A percentile compares a stretch with the other conserved stretches of the same genome.
Evolutionary conservation across 2,888 invertebrate genomes (phyloP).

Genomic region (Glyphotaelius pellucidus): DNA sequence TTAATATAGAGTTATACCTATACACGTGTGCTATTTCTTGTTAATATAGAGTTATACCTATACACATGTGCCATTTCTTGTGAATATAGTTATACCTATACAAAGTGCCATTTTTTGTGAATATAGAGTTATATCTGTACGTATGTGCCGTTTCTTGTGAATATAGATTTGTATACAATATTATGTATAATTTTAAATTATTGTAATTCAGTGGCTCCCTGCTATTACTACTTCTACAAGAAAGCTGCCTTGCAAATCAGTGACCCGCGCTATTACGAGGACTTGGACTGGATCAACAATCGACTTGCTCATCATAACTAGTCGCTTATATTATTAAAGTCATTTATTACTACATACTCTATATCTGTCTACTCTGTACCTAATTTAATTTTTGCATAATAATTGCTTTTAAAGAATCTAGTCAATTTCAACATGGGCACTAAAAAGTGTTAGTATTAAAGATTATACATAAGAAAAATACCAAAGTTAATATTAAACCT

Average conservation of each 20-base stretch:
- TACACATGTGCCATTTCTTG: too few species aligned
- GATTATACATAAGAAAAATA: background rate
- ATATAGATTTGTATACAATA: background rate
- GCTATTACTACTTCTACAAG: constrained; percentile 95
- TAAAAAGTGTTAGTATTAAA: background rate
- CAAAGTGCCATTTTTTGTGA: too few species aligned
- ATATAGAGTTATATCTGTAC: too few species aligned
- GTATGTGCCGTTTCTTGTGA: too few species aligned
- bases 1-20: background rate
- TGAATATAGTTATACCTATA: too few species aligned
- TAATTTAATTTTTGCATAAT: background rate
- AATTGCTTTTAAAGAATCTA: background rate
- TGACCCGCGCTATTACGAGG: constrained; percentile 94
- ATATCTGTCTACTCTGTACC: background rate
- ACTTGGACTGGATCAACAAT: constrained; percentile 87
- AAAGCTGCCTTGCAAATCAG: constrained; percentile 90
- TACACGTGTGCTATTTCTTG: too few species aligned
- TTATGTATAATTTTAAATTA: background rate
- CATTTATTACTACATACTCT: background rate
- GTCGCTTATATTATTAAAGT: background rate
- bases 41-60: too few species aligned
- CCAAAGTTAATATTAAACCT: background rate
- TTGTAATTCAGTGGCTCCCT: constrained; percentile 83
- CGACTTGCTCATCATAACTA: constrained; percentile 69
- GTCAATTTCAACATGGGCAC: background rate